Base-by-base conservation (phyloP, 2,888 invertebrate genomes). In the Oligia latruncula region DNA sequence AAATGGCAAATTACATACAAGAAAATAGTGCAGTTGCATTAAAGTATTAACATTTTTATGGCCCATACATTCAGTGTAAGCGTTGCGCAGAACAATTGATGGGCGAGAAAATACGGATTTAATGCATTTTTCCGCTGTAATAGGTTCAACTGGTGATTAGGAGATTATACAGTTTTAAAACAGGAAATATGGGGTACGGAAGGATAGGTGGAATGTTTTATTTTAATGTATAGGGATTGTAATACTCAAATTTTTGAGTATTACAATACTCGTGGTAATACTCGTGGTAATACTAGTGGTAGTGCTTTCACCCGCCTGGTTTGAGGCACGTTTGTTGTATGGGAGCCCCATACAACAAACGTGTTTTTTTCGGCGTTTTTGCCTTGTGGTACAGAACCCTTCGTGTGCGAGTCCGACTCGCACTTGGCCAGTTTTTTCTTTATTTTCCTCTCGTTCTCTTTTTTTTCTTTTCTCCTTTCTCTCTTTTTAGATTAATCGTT, bases 1-100 rank as follows among this genome's bases (percentile, higher is more conserved):
- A 95, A 88, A 94, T 95, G 95, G 96, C 96, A 97, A 96, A 96
- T 96, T 96, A 95, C 95, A 94, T 92, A 95, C 92, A 95, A 93
- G 95, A 95, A 95, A 95, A 96, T 95, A 95, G 96, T 95, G 95
- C 96, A 95, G 92, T 96, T 93, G 95, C 94, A 96, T 96, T 95
- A 94, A 91, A 85, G 95, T 95, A 97, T 97, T 96, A 95, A 96
- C 96, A 96, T 96, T 95, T 96, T 96, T 96, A 96, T 96, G 94
- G 96, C 92, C 95, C 88, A 95, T 97, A 96, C 94, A 95, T 96
- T 94, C 89, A 87, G 91, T 92, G 92, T 91, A 93, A 94, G 91
- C 93, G 95, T 91, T 92, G 91, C 91, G 84, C 90, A 83, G 88
- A 83, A 91, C 93, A 96, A 96, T 96, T 95, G 96, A 96, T 96